Conservation (phyloP, 1,140 invertebrate species). For the Homalodisca vitripennis region DNA sequence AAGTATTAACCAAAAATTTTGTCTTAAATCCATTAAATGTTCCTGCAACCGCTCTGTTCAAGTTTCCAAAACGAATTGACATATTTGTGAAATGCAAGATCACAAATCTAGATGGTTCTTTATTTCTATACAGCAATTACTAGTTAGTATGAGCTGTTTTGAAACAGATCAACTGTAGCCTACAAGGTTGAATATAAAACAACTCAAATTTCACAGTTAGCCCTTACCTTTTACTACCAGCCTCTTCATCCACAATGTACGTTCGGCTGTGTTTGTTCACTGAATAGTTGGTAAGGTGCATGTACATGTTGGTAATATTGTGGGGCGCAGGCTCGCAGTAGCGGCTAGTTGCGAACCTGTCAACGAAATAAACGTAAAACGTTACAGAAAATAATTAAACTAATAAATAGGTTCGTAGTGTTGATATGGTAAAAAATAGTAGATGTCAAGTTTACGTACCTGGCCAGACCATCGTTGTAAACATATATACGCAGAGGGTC, state of each 20-base stretch:
- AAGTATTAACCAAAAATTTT: no score
- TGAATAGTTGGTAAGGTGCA: constrained; percentile 98
- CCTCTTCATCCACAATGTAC: constrained; percentile 72
- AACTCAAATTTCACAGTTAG: not conserved
- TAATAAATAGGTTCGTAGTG: not conserved
- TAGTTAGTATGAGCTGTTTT: no score
- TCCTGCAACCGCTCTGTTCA: no score
- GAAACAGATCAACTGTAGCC: no score
- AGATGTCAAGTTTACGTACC: constrained; percentile 49
- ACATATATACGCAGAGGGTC: constrained; percentile 92
- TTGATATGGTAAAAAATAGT: not conserved
- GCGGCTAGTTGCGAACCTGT: constrained; percentile 79
- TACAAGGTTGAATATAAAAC: not conserved
- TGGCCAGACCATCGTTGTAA: constrained; percentile 92
- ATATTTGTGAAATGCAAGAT: no score
- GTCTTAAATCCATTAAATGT: no score
- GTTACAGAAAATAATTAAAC: not conserved
- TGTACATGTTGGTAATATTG: constrained; percentile 84
- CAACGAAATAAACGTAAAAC: constrained; percentile 37
- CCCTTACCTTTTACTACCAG: constrained; percentile 75
- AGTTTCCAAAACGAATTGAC: no score
- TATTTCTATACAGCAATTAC: no score
- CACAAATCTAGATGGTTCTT: no score
- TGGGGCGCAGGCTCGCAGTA: constrained; percentile 76
- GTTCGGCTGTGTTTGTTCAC: constrained; percentile 89